These are phyloP conservation scores for Acleris literana DNA, from an alignment of 2,888 invertebrate species.

Conservation along the genomic window DNA sequence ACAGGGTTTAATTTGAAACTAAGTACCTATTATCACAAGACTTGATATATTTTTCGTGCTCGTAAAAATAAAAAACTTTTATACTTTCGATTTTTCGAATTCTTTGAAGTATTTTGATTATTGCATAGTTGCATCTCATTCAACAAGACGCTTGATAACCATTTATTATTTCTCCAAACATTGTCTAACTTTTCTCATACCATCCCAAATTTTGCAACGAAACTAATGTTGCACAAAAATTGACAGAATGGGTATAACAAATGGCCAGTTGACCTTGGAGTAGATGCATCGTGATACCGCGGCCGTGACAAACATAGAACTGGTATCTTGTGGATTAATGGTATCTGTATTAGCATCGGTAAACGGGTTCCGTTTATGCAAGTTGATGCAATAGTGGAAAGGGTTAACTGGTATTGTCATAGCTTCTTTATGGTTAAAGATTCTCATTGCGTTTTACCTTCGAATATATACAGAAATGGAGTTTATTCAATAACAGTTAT, in stretches of 20 bases:
- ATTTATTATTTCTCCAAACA: neutral
- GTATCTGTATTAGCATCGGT: conserved; percentile 30
- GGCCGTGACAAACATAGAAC: conserved; percentile 28
- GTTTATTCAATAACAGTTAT: too few relatives aligned
- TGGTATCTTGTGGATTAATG: conserved; percentile 31
- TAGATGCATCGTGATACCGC: conserved; percentile 26
- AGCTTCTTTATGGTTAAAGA: neutral
- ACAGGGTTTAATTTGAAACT: too few relatives aligned
- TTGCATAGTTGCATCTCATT: too few relatives aligned
- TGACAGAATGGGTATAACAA: conserved; percentile 25
- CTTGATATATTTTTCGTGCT: too few relatives aligned
- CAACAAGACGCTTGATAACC: too few relatives aligned
- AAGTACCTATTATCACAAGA: too few relatives aligned
- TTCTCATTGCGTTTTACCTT: too few relatives aligned
- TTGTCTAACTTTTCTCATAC: neutral
- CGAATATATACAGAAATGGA: too few relatives aligned
- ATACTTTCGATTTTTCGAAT: too few relatives aligned
- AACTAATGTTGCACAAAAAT: conserved; percentile 14
- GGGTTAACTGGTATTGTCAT: conserved; percentile 6
- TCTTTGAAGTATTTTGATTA: too few relatives aligned
- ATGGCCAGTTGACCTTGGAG: conserved; percentile 24
- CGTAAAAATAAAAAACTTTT: too few relatives aligned
- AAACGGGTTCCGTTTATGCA: conserved; percentile 29
- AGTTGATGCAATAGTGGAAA: conserved; percentile 13
- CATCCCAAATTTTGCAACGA: conserved; percentile 6